These are phyloP conservation scores for Drosophila phalerata DNA, from an alignment of 2,888 invertebrate genomes.

Conservation along the genomic window DNA sequence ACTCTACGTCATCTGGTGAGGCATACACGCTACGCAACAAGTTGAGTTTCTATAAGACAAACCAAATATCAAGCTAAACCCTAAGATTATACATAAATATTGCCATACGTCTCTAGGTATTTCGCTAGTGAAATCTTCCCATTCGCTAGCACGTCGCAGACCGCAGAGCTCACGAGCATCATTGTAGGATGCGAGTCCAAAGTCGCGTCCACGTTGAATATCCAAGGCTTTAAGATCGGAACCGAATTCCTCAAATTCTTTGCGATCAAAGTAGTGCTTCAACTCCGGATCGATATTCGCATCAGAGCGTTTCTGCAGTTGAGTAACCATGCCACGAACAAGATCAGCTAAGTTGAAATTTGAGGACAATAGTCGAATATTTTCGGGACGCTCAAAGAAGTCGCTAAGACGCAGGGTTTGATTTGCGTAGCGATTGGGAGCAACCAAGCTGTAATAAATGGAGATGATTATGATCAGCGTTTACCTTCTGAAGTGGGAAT, in stretches of 20 bases:
- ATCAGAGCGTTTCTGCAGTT: slow-evolving; percentile 91
- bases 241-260: slow-evolving; percentile 86
- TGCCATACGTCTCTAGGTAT: slow-evolving; percentile 88
- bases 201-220: slow-evolving; percentile 81
- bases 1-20: slow-evolving; percentile 89
- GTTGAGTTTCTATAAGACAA: slow-evolving; percentile 86
- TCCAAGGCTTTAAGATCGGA: slow-evolving; percentile 84
- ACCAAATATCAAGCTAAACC: neutral
- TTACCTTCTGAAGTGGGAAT: neutral
- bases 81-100: neutral
- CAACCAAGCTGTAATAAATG: slow-evolving; percentile 63
- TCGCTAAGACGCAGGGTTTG: slow-evolving; percentile 78
- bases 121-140: slow-evolving; percentile 86
- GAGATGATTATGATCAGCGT: neutral
- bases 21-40: slow-evolving; percentile 87
- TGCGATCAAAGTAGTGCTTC: slow-evolving; percentile 79
- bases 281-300: slow-evolving; percentile 88
- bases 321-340: slow-evolving; percentile 90
- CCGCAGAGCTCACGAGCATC: slow-evolving; percentile 78
- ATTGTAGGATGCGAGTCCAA: slow-evolving; percentile 76
- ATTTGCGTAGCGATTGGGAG: slow-evolving; percentile 69
- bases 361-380: slow-evolving; percentile 79
- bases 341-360: slow-evolving; percentile 88
- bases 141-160: slow-evolving; percentile 68
- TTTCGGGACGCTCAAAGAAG: slow-evolving; percentile 69